Conservation (phyloP, 2,797 vertebrate species). For the Glossophaga mutica region DNA sequence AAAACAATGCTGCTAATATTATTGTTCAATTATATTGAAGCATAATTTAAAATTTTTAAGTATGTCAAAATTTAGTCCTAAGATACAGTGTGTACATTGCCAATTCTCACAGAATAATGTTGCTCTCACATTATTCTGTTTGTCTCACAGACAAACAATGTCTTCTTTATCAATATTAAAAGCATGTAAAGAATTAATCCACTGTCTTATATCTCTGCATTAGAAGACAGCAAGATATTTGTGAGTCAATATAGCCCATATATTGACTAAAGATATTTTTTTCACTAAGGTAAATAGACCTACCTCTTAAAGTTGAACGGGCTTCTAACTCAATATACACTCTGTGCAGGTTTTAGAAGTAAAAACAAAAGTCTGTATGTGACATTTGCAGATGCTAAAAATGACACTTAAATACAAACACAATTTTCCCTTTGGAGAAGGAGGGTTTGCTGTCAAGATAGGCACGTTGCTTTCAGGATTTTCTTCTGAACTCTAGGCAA, state of each 20-base stretch:
- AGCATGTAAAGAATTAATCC: constrained; percentile 69
- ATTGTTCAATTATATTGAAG: neutral
- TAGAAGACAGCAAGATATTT: constrained; percentile 72
- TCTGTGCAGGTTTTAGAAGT: constrained; percentile 70
- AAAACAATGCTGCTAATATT: neutral
- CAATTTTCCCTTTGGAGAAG: constrained; percentile 51
- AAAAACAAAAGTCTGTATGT: constrained; percentile 77
- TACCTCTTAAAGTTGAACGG: constrained; percentile 71
- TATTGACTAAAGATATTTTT: constrained; percentile 74
- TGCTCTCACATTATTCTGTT: too few species aligned
- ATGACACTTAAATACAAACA: constrained; percentile 75
- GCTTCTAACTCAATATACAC: constrained; percentile 76
- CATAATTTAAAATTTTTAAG: neutral
- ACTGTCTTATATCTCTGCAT: constrained; percentile 63
- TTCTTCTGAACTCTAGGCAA: constrained; percentile 33
- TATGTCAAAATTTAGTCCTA: neutral
- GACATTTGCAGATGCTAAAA: constrained; percentile 81
- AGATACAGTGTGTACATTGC: neutral
- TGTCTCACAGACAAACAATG: constrained; percentile 36
- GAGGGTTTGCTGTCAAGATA: neutral
- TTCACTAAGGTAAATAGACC: constrained; percentile 12
- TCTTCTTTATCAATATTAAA: constrained; percentile 66
- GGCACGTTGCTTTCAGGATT: constrained; percentile 59
- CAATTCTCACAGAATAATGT: constrained; percentile 63
- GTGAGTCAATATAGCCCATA: constrained; percentile 53